These are phyloP conservation scores for Danaus melanippus DNA, from an alignment of 1,140 invertebrate genomes.

Conservation along the genomic window DNA sequence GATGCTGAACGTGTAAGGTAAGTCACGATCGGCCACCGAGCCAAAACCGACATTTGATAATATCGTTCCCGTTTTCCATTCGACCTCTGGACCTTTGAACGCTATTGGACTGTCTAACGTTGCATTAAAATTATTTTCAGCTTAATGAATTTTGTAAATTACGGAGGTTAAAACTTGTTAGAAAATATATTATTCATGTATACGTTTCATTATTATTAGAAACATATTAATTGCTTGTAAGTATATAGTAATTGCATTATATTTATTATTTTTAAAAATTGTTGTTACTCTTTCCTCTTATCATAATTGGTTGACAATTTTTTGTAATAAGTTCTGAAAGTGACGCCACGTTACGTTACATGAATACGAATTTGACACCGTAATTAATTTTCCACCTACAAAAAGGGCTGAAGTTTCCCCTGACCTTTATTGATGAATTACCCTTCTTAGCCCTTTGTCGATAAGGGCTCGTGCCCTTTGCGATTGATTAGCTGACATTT, in stretches of 20 bases:
- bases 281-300: constrained; percentile 1
- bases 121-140: constrained; percentile 11
- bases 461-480: constrained; percentile 47
- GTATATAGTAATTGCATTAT: too few relatives aligned
- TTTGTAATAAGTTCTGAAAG: constrained; percentile 14
- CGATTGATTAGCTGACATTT: constrained; percentile 63
- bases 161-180: too few relatives aligned
- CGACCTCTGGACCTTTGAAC: constrained; percentile 53
- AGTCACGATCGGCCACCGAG: constrained; percentile 66
- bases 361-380: constrained; percentile 31
- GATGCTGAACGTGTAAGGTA: constrained; percentile 48
- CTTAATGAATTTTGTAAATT: constrained; percentile 5
- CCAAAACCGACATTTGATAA: constrained; percentile 65
- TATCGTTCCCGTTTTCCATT: constrained; percentile 55
- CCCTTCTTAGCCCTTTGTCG: constrained; percentile 43
- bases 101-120: constrained; percentile 16
- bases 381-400: constrained; percentile 53
- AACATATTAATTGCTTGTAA: too few relatives aligned
- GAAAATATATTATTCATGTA: too few relatives aligned
- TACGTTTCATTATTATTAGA: too few relatives aligned
- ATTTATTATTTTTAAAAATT: too few relatives aligned
- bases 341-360: constrained; percentile 21
- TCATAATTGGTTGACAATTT: constrained; percentile 2
- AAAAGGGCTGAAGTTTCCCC: constrained; percentile 45
- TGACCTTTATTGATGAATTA: constrained; percentile 53